Conservation (phyloP, 2,113 vertebrate species). For the Apteryx owenii region DNA sequence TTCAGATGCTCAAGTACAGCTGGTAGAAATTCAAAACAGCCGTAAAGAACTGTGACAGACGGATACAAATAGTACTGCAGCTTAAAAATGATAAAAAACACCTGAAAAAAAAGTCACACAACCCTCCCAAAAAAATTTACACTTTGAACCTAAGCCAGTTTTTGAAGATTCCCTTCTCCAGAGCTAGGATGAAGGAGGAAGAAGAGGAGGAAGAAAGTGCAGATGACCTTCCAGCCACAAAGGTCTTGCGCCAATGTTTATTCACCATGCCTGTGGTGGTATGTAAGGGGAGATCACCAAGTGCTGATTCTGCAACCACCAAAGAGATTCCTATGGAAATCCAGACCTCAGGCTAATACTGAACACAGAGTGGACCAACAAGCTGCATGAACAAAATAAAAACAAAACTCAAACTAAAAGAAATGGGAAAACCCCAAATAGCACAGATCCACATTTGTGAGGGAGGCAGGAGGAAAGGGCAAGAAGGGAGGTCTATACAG, state of each 20-base stretch:
- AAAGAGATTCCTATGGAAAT: constrained; percentile 71
- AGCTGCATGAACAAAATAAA: constrained; percentile 73
- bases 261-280: constrained; percentile 60
- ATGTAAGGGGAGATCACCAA: constrained; percentile 43
- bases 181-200: constrained; percentile 70
- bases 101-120: constrained; percentile 79
- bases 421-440: constrained; percentile 72
- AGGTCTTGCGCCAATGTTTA: constrained; percentile 68
- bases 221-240: constrained; percentile 72
- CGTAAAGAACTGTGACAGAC: constrained; percentile 82
- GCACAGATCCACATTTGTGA: constrained; percentile 75
- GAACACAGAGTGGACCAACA: constrained; percentile 75
- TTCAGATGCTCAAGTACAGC: constrained; percentile 83
- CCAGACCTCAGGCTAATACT: constrained; percentile 83
- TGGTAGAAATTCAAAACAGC: constrained; percentile 85
- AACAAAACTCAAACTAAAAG: constrained; percentile 69
- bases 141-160: constrained; percentile 83
- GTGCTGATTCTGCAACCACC: constrained; percentile 62
- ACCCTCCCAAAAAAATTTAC: constrained; percentile 81
- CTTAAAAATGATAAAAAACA: constrained; percentile 85
- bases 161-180: constrained; percentile 78
- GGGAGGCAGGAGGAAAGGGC: constrained; percentile 50
- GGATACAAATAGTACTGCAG: constrained; percentile 85
- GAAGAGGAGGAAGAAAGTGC: constrained; percentile 70
- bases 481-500: constrained; percentile 82